These are phyloP conservation scores for Zaprionus lachaisei DNA, from an alignment of 1,140 invertebrate species.

Conservation along the genomic window DNA sequence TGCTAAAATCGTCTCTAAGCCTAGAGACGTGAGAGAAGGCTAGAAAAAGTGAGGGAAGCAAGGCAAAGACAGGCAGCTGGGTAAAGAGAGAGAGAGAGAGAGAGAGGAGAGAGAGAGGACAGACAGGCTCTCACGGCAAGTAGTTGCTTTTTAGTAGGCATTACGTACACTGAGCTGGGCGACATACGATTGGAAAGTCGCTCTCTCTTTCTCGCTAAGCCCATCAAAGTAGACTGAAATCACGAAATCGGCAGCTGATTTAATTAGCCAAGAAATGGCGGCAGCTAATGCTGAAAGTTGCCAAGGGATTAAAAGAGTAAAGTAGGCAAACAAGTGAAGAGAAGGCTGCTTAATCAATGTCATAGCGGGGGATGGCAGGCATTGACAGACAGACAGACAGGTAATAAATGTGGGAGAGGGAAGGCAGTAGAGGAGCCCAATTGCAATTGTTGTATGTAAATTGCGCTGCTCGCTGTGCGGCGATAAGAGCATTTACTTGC, in stretches of 20 bases:
- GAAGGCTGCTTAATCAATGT: not conserved
- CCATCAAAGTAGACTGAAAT: not conserved
- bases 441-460: constrained; percentile 4
- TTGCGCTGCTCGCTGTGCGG: constrained; percentile 1
- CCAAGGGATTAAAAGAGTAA: not conserved
- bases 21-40: not conserved
- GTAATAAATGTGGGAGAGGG: not conserved
- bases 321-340: not conserved
- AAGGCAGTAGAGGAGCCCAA: not conserved
- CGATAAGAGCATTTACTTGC: constrained; percentile 18
- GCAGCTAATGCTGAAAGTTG: not conserved
- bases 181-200: not conserved
- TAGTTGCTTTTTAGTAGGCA: constrained; percentile 9
- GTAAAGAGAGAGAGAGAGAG: not conserved
- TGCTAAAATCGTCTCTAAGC: constrained; percentile 14
- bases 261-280: constrained; percentile 12
- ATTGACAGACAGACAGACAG: not conserved
- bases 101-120: not conserved
- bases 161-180: not conserved
- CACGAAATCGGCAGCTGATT: constrained; percentile 10
- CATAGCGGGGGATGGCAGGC: not conserved
- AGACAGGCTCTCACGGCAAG: not conserved
- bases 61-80: not conserved
- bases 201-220: not conserved
- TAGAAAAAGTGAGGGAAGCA: not conserved